Percentiles rank a stretch among this genome's conserved stretches.
Evolutionary conservation across 2,113 vertebrate genomes (phyloP).

Genomic region (Panurus biarmicus): DNA sequence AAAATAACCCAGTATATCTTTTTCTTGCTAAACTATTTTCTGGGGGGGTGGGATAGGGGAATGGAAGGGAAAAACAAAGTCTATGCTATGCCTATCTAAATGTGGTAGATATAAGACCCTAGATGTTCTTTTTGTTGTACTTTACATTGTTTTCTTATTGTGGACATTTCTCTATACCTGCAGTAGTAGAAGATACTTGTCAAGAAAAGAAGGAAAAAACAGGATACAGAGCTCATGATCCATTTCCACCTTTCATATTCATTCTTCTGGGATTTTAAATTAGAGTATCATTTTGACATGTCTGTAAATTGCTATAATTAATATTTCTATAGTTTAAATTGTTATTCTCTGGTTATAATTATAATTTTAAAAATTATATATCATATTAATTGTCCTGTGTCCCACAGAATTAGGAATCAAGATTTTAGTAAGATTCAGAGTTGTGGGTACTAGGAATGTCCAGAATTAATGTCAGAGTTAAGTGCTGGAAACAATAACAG

Average conservation of each 20-base stretch:
- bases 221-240: not conserved
- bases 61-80: not conserved
- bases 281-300: not conserved
- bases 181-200: not conserved
- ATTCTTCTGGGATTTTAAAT: not conserved
- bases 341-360: not conserved
- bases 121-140: not conserved
- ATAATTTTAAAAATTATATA: not conserved
- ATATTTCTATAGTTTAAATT: not conserved
- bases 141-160: not conserved
- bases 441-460: not conserved
- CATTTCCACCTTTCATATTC: not conserved
- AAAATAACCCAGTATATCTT: not conserved
- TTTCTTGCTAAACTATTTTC: not conserved
- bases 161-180: not conserved
- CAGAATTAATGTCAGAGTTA: not conserved
- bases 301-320: not conserved
- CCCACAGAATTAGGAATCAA: not conserved
- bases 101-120: not conserved
- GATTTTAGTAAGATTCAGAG: not conserved
- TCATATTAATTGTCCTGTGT: not conserved
- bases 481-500: not conserved
- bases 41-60: rapidly evolving
- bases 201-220: not conserved
- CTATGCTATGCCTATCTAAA: not conserved